Evolutionary conservation across 2,888 invertebrate genomes (phyloP).

Genomic region (Crossocerus cetratus): DNA sequence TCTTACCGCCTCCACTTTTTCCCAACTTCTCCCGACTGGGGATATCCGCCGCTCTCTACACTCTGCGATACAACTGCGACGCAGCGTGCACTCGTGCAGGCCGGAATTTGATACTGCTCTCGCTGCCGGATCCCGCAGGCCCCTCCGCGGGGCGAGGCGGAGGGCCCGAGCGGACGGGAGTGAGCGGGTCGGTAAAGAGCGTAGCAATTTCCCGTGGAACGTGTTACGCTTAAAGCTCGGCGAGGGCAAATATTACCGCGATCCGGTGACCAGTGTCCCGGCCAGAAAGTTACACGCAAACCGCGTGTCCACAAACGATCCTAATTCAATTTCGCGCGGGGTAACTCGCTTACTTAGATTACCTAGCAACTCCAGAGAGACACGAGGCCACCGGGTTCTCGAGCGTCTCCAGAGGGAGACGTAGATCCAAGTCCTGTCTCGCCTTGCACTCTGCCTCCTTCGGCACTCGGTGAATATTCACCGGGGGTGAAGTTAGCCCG

Average conservation of each 20-base stretch:
- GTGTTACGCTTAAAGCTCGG: neutral
- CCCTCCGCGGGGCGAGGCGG: no score
- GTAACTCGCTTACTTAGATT: conserved; percentile 4
- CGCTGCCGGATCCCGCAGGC: no score
- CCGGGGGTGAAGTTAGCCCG: neutral
- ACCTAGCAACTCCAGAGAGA: neutral
- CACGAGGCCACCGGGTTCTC: neutral
- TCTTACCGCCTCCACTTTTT: conserved; percentile 18
- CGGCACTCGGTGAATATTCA: neutral
- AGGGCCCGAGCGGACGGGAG: no score
- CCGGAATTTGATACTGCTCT: no score
- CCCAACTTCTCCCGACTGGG: conserved; percentile 31
- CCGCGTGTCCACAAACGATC: conserved; percentile 5
- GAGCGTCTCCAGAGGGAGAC: neutral
- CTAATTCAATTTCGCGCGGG: neutral
- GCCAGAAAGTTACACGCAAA: neutral
- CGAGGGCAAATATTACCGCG: conserved; percentile 3
- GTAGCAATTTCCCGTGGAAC: no score
- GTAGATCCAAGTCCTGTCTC: neutral
- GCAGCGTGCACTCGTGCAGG: no score
- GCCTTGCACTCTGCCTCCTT: no score
- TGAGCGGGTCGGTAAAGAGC: no score
- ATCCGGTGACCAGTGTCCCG: neutral
- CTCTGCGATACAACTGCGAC: conserved; percentile 18
- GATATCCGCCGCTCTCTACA: conserved; percentile 10